Evolutionary conservation across 2,113 vertebrate species (phyloP).

Genomic region (Chiloscyllium plagiosum): DNA sequence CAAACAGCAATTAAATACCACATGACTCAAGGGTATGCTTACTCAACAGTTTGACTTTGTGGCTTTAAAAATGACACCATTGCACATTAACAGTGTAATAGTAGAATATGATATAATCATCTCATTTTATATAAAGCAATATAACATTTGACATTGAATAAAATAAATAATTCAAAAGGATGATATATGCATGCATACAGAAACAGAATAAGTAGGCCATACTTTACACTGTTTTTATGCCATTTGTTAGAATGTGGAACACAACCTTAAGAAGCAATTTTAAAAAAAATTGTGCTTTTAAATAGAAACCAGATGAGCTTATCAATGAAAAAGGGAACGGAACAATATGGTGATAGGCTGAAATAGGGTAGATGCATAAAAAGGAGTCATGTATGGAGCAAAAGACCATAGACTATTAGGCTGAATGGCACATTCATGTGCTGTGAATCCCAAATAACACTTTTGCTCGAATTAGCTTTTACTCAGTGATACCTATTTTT

Average conservation of each 20-base stretch:
- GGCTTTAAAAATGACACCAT: neutral
- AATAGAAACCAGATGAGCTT: no score
- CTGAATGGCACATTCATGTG: no score
- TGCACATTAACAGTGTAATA: neutral
- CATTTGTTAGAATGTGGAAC: neutral
- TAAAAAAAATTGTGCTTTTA: no score
- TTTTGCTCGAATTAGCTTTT: neutral
- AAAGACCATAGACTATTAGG: no score
- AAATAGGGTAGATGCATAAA: no score
- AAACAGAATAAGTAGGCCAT: neutral
- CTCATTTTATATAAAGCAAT: neutral
- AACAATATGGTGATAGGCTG: no score
- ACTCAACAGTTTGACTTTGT: neutral
- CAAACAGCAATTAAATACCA: neutral
- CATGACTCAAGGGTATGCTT: neutral
- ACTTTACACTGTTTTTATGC: neutral
- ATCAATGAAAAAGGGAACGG: no score
- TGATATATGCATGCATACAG: neutral
- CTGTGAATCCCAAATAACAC: neutral
- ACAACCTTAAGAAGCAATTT: no score
- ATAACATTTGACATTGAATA: neutral
- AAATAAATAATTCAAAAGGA: neutral
- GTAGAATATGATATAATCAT: neutral
- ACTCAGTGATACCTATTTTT: neutral
- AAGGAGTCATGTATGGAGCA: no score